Evolutionary conservation across 2,888 invertebrate genomes (phyloP).

Genomic region (Orchesella flavescens): DNA sequence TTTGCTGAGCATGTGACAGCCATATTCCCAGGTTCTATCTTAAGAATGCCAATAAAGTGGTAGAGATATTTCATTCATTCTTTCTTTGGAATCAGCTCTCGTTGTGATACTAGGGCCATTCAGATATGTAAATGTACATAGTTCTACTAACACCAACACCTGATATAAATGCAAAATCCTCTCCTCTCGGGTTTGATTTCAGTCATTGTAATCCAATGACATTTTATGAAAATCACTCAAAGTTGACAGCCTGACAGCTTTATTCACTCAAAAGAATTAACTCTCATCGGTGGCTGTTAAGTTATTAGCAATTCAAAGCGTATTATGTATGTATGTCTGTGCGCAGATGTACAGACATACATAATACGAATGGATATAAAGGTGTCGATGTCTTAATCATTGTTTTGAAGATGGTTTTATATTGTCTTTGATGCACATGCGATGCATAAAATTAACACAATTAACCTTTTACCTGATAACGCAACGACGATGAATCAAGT

Average conservation of each 20-base stretch:
- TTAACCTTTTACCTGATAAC: too few species aligned
- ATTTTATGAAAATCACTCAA: not conserved
- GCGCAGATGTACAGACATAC: too few species aligned
- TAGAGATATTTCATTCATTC: not conserved
- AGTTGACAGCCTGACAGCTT: conserved; percentile 28
- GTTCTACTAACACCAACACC: not conserved
- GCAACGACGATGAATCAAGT: too few species aligned
- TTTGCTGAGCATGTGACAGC: conserved; percentile 28
- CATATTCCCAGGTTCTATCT: conserved; percentile 41
- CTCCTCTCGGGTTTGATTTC: not conserved
- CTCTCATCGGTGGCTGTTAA: too few species aligned
- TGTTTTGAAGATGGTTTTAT: conserved; percentile 12
- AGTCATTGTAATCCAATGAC: conserved; percentile 1
- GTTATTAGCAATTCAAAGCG: too few species aligned
- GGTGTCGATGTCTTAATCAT: conserved; percentile 16
- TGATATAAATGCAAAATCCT: not conserved
- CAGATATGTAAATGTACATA: conserved; percentile 4
- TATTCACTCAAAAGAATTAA: too few species aligned
- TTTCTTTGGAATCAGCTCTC: not conserved
- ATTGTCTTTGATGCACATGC: too few species aligned
- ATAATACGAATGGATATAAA: not conserved
- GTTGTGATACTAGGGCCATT: conserved; percentile 1
- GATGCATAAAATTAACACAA: too few species aligned
- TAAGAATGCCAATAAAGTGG: conserved; percentile 36
- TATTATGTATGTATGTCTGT: not conserved